Conservation (phyloP, 2,113 vertebrate genomes). For the Notarius lentiginosus region DNA sequence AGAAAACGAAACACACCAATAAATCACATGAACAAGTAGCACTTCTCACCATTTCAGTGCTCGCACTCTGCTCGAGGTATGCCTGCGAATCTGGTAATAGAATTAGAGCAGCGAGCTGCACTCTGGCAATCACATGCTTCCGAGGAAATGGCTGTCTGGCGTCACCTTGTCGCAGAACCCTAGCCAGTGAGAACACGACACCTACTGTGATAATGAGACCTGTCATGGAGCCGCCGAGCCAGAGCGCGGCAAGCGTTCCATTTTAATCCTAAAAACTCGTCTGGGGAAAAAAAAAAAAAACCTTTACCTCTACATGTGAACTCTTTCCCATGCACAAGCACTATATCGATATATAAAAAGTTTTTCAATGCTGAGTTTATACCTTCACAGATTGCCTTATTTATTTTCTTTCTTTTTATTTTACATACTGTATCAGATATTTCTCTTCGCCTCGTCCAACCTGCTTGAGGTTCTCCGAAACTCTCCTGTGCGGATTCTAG, state of each 20-base stretch:
- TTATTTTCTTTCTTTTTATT: not conserved
- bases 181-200: slow-evolving; percentile 47
- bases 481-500: not conserved
- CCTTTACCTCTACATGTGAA: not conserved
- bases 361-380: not conserved
- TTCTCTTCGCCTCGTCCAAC: not conserved
- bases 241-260: slow-evolving; percentile 28
- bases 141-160: slow-evolving; percentile 36
- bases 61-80: slow-evolving; percentile 16
- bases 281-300: not conserved
- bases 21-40: slow-evolving; percentile 41
- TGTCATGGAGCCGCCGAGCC: slow-evolving; percentile 30
- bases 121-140: slow-evolving; percentile 38
- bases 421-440: no score
- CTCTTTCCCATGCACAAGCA: not conserved
- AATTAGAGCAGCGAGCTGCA: slow-evolving; percentile 41
- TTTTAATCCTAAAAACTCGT: slow-evolving; percentile 35
- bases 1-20: slow-evolving; percentile 59
- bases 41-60: slow-evolving; percentile 30
- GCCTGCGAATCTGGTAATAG: slow-evolving; percentile 46
- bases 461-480: not conserved
- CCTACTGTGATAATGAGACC: slow-evolving; percentile 55
- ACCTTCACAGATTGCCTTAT: not conserved
- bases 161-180: slow-evolving; percentile 40
- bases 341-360: not conserved